Base-by-base conservation (phyloP, 2,113 vertebrate species). In the Piprites chloris region DNA sequence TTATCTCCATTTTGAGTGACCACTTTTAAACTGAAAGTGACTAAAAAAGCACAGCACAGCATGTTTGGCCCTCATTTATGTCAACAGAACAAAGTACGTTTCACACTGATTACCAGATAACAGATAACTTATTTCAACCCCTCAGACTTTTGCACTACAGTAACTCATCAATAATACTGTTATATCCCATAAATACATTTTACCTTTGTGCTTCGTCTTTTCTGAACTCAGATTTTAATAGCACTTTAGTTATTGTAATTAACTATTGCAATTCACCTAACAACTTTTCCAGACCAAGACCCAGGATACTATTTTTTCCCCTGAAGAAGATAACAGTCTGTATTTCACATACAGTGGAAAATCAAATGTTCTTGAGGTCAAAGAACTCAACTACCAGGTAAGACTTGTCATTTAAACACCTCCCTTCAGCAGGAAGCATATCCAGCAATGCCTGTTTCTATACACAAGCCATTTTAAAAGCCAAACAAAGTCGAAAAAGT, bases 321-420 rank as follows among this genome's bases (percentile, higher is more conserved):
- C 97, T 14, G 99, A 99, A 77, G 99, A 98, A 62, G 99, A 99
- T 96, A 99, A 98, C 97, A 99, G 99, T 52, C 98, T 99, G 30
- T 99, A 99, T 97, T 99, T 99, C 98, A 99, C 99, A 90, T 99
- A 99, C 97, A 98, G 98, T 0, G 99, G 99, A 44, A 98, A 97
- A 49, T 95, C 98, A 94, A 99, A 99, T 10, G 85, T 99, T 79
- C 98, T 99, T 55, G 98, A 99, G 90, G 98, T 99, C 95, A 98
- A 95, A 90, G 97, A 98, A 95, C 98, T 99, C 95, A 98, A 96
- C 96, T 99, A 99, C 78, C 98, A 99, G 99, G 99, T 99, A 98
- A 97, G 85, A 90, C 53, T 27, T 47, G 13, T 42, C 18, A 39
- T 59, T 92, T 68, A n/a, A 30, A 39, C 30, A 74, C 9, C 16